Base-by-base conservation (phyloP, 2,113 vertebrate species). In the Lagopus muta region DNA sequence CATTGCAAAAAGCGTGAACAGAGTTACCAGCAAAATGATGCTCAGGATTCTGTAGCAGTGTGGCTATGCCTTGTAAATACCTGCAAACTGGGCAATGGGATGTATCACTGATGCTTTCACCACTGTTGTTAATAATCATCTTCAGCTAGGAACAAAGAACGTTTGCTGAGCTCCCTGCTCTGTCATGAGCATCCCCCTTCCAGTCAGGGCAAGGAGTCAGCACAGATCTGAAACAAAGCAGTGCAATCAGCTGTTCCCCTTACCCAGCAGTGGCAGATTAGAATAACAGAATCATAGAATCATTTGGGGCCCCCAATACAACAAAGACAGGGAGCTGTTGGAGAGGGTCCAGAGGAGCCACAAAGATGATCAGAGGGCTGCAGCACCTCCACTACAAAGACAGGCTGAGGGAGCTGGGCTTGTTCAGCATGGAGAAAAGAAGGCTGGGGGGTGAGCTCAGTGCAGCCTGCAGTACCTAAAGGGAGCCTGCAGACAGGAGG, bases 1-100 rank as follows among this genome's bases (percentile, higher is more conserved):
- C 65, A 13, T 4, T 2, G 1, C n/a, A 54, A 43, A 62, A 69
- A 18, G 1, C 1, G 3, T 11, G 40, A 27, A 42, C 13, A 34
- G 27, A 27, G 15, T 30, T 48, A 57, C 11, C 36, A 45, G 27
- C 6, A 4, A 11, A 2, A 5, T 5, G 15, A 4, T 6, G 14
- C 6, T 4, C 20, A 36, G n/a, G 17, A 12, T 5, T 47, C 10
- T 13, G 16, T 30, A 30, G 16, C 42, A 10, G 3, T 0, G 14
- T 20, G 20, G 11, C 3, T 74, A 25, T 38, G 6, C 7, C 38
- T 3, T 20, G 11, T 3, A 27, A 75, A 19, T 19, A 25, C 22
- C 30, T 9, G 34, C 0, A 0, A 84, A 47, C 5, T 0, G 0
- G 58, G 36, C 28, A 13, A 27, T 8, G 20, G 36, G 36, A 21